These are phyloP conservation scores for Telenomus remus DNA, from an alignment of 1,140 invertebrate species.

Conservation along the genomic window DNA sequence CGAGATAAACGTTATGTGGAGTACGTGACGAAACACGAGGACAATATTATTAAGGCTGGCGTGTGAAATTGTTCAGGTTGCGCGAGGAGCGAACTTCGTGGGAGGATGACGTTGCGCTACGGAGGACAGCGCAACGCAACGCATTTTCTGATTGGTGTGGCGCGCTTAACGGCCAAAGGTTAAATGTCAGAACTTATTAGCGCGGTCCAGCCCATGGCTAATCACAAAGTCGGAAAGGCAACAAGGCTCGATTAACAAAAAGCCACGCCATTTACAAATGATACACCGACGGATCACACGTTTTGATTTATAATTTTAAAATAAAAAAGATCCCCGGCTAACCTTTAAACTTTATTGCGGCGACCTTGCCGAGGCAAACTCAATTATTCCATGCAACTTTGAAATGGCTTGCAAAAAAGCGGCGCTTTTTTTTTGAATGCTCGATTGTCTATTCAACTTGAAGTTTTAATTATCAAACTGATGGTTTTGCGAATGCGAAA, in stretches of 20 bases:
- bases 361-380: too few relatives aligned
- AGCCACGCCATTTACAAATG: too few relatives aligned
- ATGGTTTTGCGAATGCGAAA: too few relatives aligned
- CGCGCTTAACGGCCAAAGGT: slow-evolving; percentile 44
- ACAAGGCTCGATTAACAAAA: neutral
- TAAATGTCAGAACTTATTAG: slow-evolving; percentile 50
- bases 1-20: neutral
- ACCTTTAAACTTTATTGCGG: slow-evolving; percentile 35
- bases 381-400: too few relatives aligned
- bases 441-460: too few relatives aligned
- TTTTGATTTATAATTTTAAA: too few relatives aligned
- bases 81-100: slow-evolving; percentile 17
- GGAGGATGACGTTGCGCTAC: slow-evolving; percentile 37
- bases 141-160: slow-evolving; percentile 38
- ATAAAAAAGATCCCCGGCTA: slow-evolving; percentile 22
- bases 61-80: slow-evolving; percentile 26
- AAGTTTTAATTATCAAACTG: too few relatives aligned
- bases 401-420: too few relatives aligned
- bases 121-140: slow-evolving; percentile 22
- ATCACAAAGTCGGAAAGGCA: slow-evolving; percentile 9
- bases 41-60: slow-evolving; percentile 11
- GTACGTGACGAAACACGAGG: neutral
- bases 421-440: too few relatives aligned
- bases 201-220: slow-evolving; percentile 3
- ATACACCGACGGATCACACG: too few relatives aligned